Conservation (phyloP, 2,113 vertebrate genomes). For the Stegostoma tigrinum region DNA sequence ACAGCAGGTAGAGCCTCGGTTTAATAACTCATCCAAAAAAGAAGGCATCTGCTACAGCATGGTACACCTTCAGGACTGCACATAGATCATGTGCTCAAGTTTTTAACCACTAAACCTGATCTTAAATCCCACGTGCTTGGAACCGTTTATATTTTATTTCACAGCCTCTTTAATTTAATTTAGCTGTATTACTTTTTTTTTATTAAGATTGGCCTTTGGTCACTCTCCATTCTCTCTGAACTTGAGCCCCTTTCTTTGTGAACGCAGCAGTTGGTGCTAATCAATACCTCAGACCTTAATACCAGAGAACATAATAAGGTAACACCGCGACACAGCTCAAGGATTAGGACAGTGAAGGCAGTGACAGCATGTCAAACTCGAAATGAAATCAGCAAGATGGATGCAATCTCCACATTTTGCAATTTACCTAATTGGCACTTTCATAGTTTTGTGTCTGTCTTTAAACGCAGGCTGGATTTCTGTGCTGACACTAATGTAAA, state of each 20-base stretch:
- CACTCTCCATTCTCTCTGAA: neutral
- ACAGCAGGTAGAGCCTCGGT: neutral
- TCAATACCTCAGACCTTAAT: neutral
- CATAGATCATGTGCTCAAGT: neutral
- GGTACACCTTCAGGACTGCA: neutral
- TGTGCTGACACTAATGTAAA: neutral
- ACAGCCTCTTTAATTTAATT: neutral
- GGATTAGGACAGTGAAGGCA: neutral
- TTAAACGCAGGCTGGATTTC: neutral
- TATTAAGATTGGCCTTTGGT: neutral
- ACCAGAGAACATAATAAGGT: neutral
- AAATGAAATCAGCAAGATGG: neutral
- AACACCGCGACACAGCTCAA: neutral
- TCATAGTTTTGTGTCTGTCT: neutral
- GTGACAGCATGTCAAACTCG: neutral
- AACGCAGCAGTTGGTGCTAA: neutral
- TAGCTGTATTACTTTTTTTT: neutral
- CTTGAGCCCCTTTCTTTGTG: neutral
- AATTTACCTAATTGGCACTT: neutral
- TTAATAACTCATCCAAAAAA: neutral
- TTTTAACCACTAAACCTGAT: neutral
- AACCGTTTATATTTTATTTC: neutral
- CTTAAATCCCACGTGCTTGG: neutral
- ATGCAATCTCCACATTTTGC: neutral
- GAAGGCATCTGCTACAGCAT: neutral